Percentiles rank a stretch among this genome's conserved stretches.
Conservation (phyloP, 2,888 invertebrate genomes). For the Dryadula phaetusa region DNA sequence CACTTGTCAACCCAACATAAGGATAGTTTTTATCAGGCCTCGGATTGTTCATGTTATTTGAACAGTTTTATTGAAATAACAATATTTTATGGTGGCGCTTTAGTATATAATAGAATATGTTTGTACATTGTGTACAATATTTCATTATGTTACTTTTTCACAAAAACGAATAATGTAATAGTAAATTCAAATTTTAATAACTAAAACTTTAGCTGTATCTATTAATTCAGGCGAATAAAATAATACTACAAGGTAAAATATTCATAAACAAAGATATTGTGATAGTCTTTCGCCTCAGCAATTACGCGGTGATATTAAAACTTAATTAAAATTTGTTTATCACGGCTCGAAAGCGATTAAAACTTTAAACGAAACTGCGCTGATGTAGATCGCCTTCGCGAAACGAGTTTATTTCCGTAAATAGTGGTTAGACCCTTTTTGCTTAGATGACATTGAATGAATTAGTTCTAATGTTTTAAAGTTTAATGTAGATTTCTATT, state of each 20-base stretch:
- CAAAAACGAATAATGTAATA: neutral
- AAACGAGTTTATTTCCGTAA: slow-evolving; percentile 78
- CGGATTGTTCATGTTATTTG: slow-evolving; percentile 47
- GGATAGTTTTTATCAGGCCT: slow-evolving; percentile 57
- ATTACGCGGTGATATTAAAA: slow-evolving; percentile 84
- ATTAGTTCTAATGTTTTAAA: neutral
- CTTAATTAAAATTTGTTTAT: slow-evolving; percentile 84
- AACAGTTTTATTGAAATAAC: slow-evolving; percentile 35
- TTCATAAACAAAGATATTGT: slow-evolving; percentile 76
- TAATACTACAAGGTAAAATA: slow-evolving; percentile 60
- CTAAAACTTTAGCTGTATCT: neutral
- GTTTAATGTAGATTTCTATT: neutral
- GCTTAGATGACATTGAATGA: slow-evolving; percentile 12
- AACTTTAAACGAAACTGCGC: slow-evolving; percentile 81
- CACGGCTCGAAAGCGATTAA: slow-evolving; percentile 83
- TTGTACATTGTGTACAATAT: neutral
- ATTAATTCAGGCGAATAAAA: slow-evolving; percentile 38
- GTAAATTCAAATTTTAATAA: neutral
- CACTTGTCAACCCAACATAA: slow-evolving; percentile 70
- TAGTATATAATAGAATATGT: neutral
- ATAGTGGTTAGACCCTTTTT: slow-evolving; percentile 61
- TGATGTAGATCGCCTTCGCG: slow-evolving; percentile 76
- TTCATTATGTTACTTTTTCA: neutral
- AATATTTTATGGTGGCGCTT: neutral
- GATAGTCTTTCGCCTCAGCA: slow-evolving; percentile 76